Percentiles rank a stretch among this genome's conserved stretches.
phyloP scores from a whole-genome alignment of 35 echinoderm and acorn worm species.

The Amphiura filiformis region DNA sequence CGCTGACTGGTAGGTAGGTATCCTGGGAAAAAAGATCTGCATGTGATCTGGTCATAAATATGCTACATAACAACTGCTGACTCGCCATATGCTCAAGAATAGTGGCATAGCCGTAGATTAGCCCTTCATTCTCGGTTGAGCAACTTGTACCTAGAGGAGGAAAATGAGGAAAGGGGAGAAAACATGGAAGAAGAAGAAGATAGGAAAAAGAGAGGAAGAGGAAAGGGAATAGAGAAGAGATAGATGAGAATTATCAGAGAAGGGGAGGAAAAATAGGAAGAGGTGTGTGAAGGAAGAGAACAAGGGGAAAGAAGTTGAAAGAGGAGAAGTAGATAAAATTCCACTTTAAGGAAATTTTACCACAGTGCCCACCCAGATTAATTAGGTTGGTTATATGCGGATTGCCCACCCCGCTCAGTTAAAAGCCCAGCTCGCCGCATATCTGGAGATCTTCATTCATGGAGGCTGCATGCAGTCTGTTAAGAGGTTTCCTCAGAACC shows the following conservation, averaged over 20 bases:
- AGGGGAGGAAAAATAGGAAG: background rate
- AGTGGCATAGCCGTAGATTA: background rate
- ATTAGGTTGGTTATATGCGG: background rate
- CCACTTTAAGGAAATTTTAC: background rate
- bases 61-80: background rate
- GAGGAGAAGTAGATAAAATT: background rate
- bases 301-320: background rate
- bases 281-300: background rate
- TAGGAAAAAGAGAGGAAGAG: background rate
- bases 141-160: background rate
- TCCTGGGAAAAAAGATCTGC: background rate
- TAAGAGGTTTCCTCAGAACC: too few relatives aligned
- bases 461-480: too few relatives aligned
- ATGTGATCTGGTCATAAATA: background rate
- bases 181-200: background rate
- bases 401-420: background rate
- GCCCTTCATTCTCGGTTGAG: background rate
- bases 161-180: background rate
- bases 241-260: background rate
- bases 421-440: background rate
- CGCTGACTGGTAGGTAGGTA: too few relatives aligned
- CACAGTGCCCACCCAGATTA: background rate
- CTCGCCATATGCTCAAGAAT: background rate
- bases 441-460: background rate
- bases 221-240: background rate